These are phyloP conservation scores for Acipenser transmontanus DNA, from an alignment of 2,797 vertebrate genomes.

Conservation along the genomic window DNA sequence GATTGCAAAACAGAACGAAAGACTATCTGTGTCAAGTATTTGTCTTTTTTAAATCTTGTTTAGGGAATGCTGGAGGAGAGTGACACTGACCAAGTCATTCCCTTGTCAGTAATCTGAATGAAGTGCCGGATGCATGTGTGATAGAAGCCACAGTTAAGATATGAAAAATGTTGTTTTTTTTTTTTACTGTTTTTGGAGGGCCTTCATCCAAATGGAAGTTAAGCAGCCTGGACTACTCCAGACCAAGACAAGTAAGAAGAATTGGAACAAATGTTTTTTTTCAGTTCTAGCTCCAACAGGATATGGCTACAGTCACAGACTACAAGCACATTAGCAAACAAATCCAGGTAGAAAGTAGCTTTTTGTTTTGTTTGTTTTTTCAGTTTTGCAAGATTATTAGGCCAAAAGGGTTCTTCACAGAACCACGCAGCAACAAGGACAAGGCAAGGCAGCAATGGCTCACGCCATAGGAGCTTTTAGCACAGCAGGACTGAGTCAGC, in stretches of 20 bases:
- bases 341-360: conserved; percentile 71
- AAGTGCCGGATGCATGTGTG: conserved; percentile 68
- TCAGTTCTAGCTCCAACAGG: conserved; percentile 47
- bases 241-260: conserved; percentile 55
- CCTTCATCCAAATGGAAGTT: conserved; percentile 63
- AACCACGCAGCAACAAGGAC: conserved; percentile 69
- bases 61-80: conserved; percentile 49
- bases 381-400: conserved; percentile 68
- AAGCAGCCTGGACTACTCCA: conserved; percentile 64
- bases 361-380: conserved; percentile 22
- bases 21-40: conserved; percentile 68
- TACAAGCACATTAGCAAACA: conserved; percentile 82
- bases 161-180: conserved; percentile 53
- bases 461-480: conserved; percentile 61
- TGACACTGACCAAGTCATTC: conserved; percentile 66
- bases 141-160: conserved; percentile 73
- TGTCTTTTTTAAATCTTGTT: conserved; percentile 35
- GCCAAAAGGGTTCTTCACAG: conserved; percentile 61
- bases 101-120: conserved; percentile 66
- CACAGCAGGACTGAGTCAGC: conserved; percentile 67
- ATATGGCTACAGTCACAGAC: conserved; percentile 64
- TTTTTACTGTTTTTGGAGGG: conserved; percentile 30
- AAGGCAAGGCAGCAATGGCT: conserved; percentile 81
- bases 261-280: conserved; percentile 34
- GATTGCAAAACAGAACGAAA: conserved; percentile 75